Evolutionary conservation across 1,140 invertebrate species (phyloP), one percentile per base, ranked within the genome.

Genomic region (Ceratoteleas bidentatus): DNA sequence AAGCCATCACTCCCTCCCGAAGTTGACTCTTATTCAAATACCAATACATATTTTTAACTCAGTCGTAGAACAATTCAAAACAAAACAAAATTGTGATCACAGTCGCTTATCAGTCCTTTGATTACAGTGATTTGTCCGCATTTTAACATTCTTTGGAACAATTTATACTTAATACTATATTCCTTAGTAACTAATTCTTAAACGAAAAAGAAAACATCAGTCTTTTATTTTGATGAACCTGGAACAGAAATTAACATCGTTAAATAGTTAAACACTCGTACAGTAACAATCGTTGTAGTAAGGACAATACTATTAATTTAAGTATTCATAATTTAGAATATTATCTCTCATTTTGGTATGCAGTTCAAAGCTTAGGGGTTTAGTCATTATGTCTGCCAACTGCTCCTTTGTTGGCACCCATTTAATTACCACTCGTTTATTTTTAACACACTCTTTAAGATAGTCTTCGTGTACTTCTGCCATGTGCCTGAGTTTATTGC

Each of bases 401-500:
- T 43, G 40, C 6, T 43, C 40, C 6, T n/a, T 43, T 9, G 40
- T 43, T 1, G 40, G 6, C 8, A 43, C 40, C 40, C 40, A 43
- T 43, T 43, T 9, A 1, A 43, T n/a, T 43, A 43, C 40, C 1
- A 43, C n/a, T 43, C 40, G 40, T 2, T 43, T 9, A 6, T 10
- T 9, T 43, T 43, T 43, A 10, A 43, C n/a, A 43, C 40, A 43
- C n/a, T 43, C 40, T 43, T 43, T 43, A 10, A 43, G 9, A 43
- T 43, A 43, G 6, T 43, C 40, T 43, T 43, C 40, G n/a, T 43
- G 40, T n/a, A n/a, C n/a, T n/a, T n/a, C n/a, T n/a, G n/a, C n/a
- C n/a, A n/a, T n/a, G n/a, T n/a, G n/a, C n/a, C n/a, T n/a, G n/a
- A n/a, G n/a, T n/a, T n/a, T n/a, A n/a, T n/a, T n/a, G n/a, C n/a